These are phyloP conservation scores for Scomberomorus guttatus DNA, from an alignment of 2,797 vertebrate species.

Conservation along the genomic window DNA sequence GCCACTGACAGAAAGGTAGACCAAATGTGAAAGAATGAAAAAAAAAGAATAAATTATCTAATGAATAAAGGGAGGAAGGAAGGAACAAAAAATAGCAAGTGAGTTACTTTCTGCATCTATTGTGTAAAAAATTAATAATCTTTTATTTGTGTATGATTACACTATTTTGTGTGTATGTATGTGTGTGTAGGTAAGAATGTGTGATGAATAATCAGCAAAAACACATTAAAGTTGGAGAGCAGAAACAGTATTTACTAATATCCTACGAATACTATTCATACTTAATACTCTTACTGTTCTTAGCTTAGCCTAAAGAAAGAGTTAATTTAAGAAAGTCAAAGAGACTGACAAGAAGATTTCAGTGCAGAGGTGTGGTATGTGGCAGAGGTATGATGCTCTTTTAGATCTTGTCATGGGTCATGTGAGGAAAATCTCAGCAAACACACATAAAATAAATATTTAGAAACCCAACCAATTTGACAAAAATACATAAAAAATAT, in stretches of 20 bases:
- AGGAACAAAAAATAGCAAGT: background rate
- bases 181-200: too few species aligned
- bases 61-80: background rate
- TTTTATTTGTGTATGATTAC: slow-evolving; percentile 23
- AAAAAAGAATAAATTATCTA: background rate
- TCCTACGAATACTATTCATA: too few species aligned
- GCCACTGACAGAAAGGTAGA: background rate
- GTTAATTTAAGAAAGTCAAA: too few species aligned
- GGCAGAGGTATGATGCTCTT: slow-evolving; percentile 1
- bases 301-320: too few species aligned
- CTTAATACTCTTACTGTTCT: too few species aligned
- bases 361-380: background rate
- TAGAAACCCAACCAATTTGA: background rate
- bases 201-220: too few species aligned
- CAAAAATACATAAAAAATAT: background rate
- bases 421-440: background rate
- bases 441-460: background rate
- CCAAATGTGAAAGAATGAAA: background rate
- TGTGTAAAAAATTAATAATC: background rate
- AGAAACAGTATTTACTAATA: too few species aligned
- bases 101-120: background rate
- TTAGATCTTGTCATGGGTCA: background rate
- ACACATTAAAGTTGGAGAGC: too few species aligned
- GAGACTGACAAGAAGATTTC: too few species aligned
- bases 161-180: background rate